Evolutionary conservation across 2,888 invertebrate species (phyloP).

Genomic region (Drosophila pseudotakahashii): DNA sequence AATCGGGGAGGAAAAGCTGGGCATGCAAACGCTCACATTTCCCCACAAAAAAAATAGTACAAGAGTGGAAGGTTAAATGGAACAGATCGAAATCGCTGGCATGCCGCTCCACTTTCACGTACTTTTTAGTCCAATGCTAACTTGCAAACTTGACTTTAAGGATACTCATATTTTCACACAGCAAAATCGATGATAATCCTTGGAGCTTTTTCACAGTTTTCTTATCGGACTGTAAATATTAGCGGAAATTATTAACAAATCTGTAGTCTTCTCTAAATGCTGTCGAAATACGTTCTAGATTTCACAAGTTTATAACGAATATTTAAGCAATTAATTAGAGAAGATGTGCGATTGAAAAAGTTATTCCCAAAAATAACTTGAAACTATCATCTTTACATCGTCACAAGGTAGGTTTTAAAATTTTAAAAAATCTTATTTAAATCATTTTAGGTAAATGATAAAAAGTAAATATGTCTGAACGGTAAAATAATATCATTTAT

Average conservation of each 20-base stretch:
- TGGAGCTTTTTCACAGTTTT: slow-evolving; percentile 16
- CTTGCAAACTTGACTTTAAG: slow-evolving; percentile 28
- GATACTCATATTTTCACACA: slow-evolving; percentile 31
- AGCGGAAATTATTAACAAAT: slow-evolving; percentile 14
- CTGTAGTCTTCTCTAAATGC: not conserved
- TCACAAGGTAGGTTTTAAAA: not conserved
- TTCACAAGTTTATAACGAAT: slow-evolving; percentile 11
- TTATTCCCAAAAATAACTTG: not conserved
- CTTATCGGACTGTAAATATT: slow-evolving; percentile 5
- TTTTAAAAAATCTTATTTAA: too few relatives aligned
- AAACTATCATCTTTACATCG: not conserved
- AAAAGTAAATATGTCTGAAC: not conserved
- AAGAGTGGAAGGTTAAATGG: slow-evolving; percentile 9
- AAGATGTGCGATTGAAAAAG: not conserved
- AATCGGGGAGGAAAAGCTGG: not conserved
- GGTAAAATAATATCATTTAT: too few relatives aligned
- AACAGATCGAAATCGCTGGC: slow-evolving; percentile 43
- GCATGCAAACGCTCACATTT: slow-evolving; percentile 38
- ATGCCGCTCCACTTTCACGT: slow-evolving; percentile 33
- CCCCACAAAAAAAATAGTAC: slow-evolving; percentile 31
- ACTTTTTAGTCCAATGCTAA: slow-evolving; percentile 35
- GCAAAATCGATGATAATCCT: slow-evolving; percentile 34
- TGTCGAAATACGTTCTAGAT: not conserved
- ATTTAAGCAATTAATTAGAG: slow-evolving; percentile 11
- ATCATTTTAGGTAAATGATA: not conserved